Percentiles rank a stretch among this genome's conserved stretches.
Evolutionary conservation across 2,113 vertebrate genomes (phyloP).

Genomic region (Rhinoptilus africanus): DNA sequence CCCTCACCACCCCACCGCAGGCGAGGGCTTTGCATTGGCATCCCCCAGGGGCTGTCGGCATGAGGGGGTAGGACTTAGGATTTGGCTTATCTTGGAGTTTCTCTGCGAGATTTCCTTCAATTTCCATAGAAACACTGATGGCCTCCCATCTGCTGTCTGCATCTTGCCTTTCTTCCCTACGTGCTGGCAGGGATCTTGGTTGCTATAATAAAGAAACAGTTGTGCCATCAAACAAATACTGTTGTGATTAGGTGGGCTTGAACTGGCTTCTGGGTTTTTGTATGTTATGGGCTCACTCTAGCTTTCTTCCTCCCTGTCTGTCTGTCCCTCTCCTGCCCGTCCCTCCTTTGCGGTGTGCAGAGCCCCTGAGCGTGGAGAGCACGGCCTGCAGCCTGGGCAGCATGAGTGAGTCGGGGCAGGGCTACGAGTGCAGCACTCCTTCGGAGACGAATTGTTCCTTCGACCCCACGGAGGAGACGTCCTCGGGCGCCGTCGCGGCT

Average conservation of each 20-base stretch:
- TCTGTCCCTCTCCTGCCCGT: accelerated
- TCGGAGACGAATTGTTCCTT: constrained; percentile 58
- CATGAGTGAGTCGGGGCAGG: constrained; percentile 53
- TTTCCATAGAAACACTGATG: constrained; percentile 34
- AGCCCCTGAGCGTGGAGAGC: constrained; percentile 48
- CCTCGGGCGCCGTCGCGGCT: background rate
- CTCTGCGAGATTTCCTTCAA: background rate
- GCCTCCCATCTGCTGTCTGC: background rate
- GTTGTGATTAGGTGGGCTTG: background rate
- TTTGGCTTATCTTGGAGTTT: background rate
- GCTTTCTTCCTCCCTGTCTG: background rate
- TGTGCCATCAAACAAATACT: background rate
- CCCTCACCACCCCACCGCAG: accelerated
- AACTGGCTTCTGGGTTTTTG: background rate
- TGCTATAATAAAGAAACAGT: background rate
- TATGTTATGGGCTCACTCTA: background rate
- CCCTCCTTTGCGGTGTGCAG: background rate
- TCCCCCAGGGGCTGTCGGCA: background rate
- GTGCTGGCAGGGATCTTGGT: background rate
- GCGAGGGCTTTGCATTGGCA: background rate
- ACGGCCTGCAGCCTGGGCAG: constrained; percentile 44
- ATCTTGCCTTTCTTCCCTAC: background rate
- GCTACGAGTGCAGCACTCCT: constrained; percentile 64
- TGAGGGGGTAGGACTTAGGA: background rate
- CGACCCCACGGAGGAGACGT: constrained; percentile 20